These are phyloP conservation scores for Dorcus parallelipipedus DNA, from an alignment of 2,888 invertebrate species.

Conservation along the genomic window DNA sequence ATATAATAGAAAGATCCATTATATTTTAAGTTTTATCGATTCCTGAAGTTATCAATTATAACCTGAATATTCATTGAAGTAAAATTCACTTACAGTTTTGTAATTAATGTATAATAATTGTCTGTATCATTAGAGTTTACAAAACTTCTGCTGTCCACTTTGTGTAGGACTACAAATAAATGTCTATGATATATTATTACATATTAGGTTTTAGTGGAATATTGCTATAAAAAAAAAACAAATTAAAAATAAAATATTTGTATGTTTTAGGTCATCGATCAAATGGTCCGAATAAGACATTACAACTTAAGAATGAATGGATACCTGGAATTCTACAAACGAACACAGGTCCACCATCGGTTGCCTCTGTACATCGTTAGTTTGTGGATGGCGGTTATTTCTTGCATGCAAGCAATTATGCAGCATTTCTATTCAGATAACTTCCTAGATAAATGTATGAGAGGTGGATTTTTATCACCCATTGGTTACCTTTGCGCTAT, in stretches of 20 bases:
- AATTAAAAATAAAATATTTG: neutral
- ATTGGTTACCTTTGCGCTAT: slow-evolving; percentile 58
- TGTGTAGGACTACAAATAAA: no score
- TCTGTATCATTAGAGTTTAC: no score
- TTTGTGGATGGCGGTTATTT: slow-evolving; percentile 57
- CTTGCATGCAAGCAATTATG: slow-evolving; percentile 56
- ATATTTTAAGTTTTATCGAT: no score
- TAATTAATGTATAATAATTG: no score
- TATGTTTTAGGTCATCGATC: slow-evolving; percentile 54
- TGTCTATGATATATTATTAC: no score
- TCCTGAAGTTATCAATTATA: no score
- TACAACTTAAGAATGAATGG: slow-evolving; percentile 61
- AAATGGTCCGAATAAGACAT: slow-evolving; percentile 57
- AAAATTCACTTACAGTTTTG: no score
- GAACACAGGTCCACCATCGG: slow-evolving; percentile 57
- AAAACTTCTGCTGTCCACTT: no score
- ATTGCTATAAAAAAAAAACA: neutral
- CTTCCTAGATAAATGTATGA: slow-evolving; percentile 53
- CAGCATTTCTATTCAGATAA: slow-evolving; percentile 56
- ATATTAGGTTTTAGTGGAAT: neutral
- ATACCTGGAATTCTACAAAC: slow-evolving; percentile 66
- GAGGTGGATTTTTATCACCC: slow-evolving; percentile 52
- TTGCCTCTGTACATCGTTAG: slow-evolving; percentile 62
- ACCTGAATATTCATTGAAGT: no score
- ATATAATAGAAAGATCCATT: no score